Evolutionary conservation across 2,797 vertebrate species (phyloP), one percentile per base, ranked within the genome.

Genomic region (Thalassophryne amazonica): DNA sequence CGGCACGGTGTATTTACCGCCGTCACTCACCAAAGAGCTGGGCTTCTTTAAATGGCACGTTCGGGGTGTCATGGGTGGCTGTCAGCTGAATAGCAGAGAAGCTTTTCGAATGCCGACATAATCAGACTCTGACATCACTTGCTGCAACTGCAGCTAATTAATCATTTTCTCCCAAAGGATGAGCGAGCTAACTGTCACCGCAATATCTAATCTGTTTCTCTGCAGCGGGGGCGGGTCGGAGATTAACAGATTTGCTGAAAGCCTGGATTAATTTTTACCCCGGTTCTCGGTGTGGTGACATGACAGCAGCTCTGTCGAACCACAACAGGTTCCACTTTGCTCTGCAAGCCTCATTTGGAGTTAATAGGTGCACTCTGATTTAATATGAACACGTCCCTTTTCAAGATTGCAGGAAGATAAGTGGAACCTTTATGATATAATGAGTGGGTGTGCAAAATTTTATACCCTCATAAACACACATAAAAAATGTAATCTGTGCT

Each of bases 51-150:
- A 54, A 52, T 54, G 52, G 60, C 51, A n/a, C 41, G 60, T 56
- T 32, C 68, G 42, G 53, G 70, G 38, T 16, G 15, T 36, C 76
- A 71, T 0, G 77, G 79, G 68, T 85, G 56, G 71, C 57, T 8
- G 53, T 68, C 56, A 39, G 32, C n/a, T 43, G 63, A 80, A 67
- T 66, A 55, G 16, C 49, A 48, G 41, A 41, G 29, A 56, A 34
- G 55, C 58, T 28, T 52, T 71, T 66, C 29, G 60, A 69, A 36
- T 13, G 10, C 11, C 19, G 53, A 72, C 72, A 87, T 82, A 76
- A 85, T 80, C 76, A 68, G 62, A 78, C 76, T 61, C 36, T 86
- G 76, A 86, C 78, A 79, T 86, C 80, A 83, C 67, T 79, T 76
- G 49, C 76, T 49, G 55, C 77, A 82, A 24, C 62, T 60, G 55